Evolutionary conservation across 2,113 vertebrate genomes (phyloP).

Genomic region (Peucedramus taeniatus): DNA sequence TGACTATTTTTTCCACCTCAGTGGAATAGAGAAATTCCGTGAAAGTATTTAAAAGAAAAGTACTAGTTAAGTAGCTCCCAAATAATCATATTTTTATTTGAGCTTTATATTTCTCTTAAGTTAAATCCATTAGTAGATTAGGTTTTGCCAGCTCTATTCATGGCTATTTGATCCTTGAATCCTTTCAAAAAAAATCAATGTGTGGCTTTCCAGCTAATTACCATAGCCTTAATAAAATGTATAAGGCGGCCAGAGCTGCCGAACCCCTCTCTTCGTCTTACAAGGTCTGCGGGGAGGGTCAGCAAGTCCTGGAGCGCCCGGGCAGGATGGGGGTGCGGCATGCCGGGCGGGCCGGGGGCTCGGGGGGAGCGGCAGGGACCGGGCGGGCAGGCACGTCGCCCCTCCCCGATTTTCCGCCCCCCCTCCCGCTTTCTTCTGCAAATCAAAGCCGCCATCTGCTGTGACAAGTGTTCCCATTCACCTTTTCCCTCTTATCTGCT

Average conservation of each 20-base stretch:
- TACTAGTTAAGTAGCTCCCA: constrained; percentile 25
- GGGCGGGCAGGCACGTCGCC: neutral
- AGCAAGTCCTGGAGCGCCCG: neutral
- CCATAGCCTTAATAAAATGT: constrained; percentile 38
- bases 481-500: constrained; percentile 84
- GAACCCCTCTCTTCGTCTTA: neutral
- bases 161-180: constrained; percentile 68
- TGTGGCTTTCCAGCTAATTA: constrained; percentile 61
- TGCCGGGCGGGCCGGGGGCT: neutral
- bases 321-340: neutral
- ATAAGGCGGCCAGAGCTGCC: neutral
- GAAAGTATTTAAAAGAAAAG: constrained; percentile 30
- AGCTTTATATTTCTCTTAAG: constrained; percentile 29
- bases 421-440: constrained; percentile 20
- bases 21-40: constrained; percentile 1
- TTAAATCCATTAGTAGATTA: constrained; percentile 74
- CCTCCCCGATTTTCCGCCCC: neutral
- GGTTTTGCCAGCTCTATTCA: constrained; percentile 53
- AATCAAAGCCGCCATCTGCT: constrained; percentile 79
- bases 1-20: neutral
- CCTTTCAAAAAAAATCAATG: constrained; percentile 72
- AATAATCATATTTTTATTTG: constrained; percentile 48
- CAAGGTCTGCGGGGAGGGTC: neutral
- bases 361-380: neutral
- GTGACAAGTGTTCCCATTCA: constrained; percentile 84